These are phyloP conservation scores for Alligator mississippiensis DNA, from an alignment of 2,113 vertebrate species.

Conservation along the genomic window DNA sequence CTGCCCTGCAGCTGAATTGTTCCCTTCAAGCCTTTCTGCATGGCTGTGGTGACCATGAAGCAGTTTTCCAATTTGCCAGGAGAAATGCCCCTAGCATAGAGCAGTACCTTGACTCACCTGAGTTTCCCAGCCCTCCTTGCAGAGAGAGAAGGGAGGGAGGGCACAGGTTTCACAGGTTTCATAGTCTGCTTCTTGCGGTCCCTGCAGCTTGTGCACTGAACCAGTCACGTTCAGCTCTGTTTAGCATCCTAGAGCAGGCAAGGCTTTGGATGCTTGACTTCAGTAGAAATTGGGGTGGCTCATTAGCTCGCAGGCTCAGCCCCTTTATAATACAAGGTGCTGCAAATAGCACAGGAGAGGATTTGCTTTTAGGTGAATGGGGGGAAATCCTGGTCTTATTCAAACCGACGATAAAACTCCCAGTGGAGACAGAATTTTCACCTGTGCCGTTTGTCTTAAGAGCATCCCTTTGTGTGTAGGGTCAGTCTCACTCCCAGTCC, in stretches of 20 bases:
- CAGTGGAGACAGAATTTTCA: neutral
- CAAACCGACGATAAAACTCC: neutral
- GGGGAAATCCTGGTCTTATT: neutral
- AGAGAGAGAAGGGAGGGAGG: neutral
- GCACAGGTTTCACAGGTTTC: neutral
- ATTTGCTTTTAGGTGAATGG: fast-evolving
- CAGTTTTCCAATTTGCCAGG: neutral
- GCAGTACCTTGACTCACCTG: neutral
- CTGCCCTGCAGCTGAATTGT: neutral
- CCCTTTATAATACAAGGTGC: neutral
- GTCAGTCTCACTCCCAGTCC: fast-evolving
- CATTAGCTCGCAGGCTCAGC: neutral
- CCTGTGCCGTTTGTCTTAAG: too few species aligned
- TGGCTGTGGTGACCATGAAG: neutral
- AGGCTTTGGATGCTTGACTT: neutral
- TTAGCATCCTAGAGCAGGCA: neutral
- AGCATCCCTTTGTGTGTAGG: neutral
- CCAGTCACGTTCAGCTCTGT: neutral
- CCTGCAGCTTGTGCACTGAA: neutral
- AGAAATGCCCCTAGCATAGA: neutral
- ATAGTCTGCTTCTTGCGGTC: neutral
- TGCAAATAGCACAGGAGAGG: neutral
- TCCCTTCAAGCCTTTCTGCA: neutral
- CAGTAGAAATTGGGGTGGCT: neutral
- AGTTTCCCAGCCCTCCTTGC: neutral